These are phyloP conservation scores for Sinocyclocheilus anshuiensis DNA, from an alignment of 2,113 vertebrate species.

Conservation along the genomic window DNA sequence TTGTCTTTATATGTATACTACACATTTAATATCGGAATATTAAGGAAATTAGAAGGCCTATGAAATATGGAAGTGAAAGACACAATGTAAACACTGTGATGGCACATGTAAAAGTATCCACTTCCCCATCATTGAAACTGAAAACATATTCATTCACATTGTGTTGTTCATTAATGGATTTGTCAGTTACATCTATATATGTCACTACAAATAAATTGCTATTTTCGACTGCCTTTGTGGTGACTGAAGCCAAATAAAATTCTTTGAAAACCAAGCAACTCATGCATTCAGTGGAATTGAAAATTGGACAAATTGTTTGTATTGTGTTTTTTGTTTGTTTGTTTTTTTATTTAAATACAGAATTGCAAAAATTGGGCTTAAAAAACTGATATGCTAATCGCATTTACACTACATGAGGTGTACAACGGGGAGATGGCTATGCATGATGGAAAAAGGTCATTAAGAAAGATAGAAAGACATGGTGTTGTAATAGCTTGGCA, in stretches of 20 bases:
- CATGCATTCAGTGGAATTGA: constrained; percentile 19
- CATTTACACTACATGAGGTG: constrained; percentile 66
- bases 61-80: neutral
- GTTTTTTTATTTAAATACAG: constrained; percentile 72
- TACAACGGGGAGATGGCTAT: constrained; percentile 11
- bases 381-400: constrained; percentile 75
- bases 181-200: neutral
- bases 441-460: neutral
- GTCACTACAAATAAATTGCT: neutral
- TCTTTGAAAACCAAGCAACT: neutral
- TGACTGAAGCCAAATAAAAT: constrained; percentile 42
- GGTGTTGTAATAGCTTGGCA: constrained; percentile 31
- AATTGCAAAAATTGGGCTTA: constrained; percentile 81
- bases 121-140: neutral
- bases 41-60: neutral
- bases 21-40: neutral
- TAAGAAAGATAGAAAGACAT: constrained; percentile 15
- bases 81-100: neutral
- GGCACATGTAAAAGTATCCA: neutral
- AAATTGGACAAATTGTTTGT: constrained; percentile 45
- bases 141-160: neutral
- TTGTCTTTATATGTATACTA: neutral
- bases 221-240: constrained; percentile 3
- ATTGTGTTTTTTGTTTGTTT: neutral
- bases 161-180: neutral